Evolutionary conservation across 2,888 invertebrate species (phyloP), one percentile per base, ranked within the genome.

Genomic region (Andricus curvator): DNA sequence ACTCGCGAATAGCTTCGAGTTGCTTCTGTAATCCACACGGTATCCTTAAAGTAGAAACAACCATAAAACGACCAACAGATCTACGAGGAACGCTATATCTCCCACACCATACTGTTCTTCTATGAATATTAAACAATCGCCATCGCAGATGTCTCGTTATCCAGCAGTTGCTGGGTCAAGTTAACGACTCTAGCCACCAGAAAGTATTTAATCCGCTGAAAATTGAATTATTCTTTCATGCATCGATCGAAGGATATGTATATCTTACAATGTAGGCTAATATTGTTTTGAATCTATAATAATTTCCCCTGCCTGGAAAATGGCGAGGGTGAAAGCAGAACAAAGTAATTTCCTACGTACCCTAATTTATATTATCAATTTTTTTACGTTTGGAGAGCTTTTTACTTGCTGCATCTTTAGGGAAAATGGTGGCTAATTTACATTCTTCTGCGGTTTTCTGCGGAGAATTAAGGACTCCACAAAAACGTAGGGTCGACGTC

Each of bases 91-190:
- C 62, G 77, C 78, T 83, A 77, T 68, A 60, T 80, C 78, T 78
- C 74, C 56, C 67, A 41, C 67, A 41, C 67, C 0, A 67, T 13
- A 13, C 41, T 41, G 15, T 41, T 4, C 68, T 81, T 74, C 80
- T 78, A 83, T 83, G 86, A 83, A 85, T 83, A 86, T 83, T 83
- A 82, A 85, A 81, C 82, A 81, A 86, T 84, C 82, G 4, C 41
- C 11, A 77, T 70, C 74, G 48, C 78, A 68, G 80, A 80, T 80
- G 78, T 81, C 80, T 83, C 77, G 85, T 85, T 85, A 83, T 84
- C 33, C 77, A 85, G 65, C 78, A 78, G 68, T 77, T 81, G 66
- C 81, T 83, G 77, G 78, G 51, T 79, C 76, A 80, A 80, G 82
- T 85, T 85, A 84, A 81, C 84, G 81, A 67, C 5, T 67, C 22